Conservation (phyloP, 2,113 vertebrate species). For the Paradoxurus hermaphroditus region DNA sequence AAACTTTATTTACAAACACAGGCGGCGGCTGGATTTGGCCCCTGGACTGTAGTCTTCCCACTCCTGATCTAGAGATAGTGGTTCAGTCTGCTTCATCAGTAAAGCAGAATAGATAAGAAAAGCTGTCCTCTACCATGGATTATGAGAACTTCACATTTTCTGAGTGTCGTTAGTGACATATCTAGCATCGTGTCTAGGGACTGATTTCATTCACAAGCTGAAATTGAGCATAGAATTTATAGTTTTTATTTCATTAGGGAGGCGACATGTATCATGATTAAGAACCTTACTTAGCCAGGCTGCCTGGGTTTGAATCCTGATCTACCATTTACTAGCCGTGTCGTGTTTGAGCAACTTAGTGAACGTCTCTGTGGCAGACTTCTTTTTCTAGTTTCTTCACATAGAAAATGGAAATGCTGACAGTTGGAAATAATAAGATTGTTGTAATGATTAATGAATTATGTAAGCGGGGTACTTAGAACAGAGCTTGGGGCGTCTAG, state of each 20-base stretch:
- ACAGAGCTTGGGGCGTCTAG: background rate
- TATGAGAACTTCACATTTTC: background rate
- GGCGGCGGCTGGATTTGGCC: background rate
- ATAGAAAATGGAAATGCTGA: background rate
- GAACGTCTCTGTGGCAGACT: background rate
- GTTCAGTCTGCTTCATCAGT: background rate
- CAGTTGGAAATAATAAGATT: background rate
- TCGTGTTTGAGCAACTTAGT: background rate
- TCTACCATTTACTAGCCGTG: background rate
- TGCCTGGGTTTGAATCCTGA: background rate
- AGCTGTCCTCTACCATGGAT: background rate
- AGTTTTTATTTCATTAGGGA: background rate
- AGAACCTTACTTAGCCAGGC: background rate
- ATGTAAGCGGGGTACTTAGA: background rate
- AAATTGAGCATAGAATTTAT: background rate
- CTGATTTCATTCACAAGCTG: background rate
- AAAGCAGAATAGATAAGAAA: background rate
- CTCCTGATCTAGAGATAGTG: background rate
- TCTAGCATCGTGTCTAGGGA: background rate
- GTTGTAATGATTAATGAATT: background rate
- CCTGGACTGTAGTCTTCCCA: background rate
- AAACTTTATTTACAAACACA: conserved; percentile 4
- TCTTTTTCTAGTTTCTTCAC: background rate
- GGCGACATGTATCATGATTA: background rate
- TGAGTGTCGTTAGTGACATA: background rate